These are phyloP conservation scores for Bicyclus anynana DNA, from an alignment of 1,140 invertebrate genomes.

Conservation along the genomic window DNA sequence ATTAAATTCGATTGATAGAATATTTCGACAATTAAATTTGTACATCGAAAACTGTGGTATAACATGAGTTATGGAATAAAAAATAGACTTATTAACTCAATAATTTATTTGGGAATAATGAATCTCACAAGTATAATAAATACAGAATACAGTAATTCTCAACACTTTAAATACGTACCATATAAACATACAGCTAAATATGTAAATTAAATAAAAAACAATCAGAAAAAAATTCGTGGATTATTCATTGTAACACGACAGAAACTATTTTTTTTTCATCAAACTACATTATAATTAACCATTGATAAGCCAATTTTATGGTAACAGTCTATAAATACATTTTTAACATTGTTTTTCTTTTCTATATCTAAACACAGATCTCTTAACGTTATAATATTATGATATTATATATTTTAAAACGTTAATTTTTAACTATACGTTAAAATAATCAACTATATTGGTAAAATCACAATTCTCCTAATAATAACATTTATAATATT, in stretches of 20 bases:
- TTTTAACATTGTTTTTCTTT: conserved; percentile 50
- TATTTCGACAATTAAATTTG: no score
- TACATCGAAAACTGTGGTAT: no score
- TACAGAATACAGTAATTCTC: conserved; percentile 65
- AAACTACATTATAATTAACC: conserved; percentile 23
- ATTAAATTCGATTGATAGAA: no score
- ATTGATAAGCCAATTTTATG: conserved; percentile 27
- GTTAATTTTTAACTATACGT: conserved; percentile 47
- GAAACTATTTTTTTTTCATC: conserved; percentile 20
- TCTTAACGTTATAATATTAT: conserved; percentile 45
- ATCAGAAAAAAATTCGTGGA: conserved; percentile 3
- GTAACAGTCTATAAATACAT: conserved; percentile 66
- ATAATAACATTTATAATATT: conserved; percentile 64
- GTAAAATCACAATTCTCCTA: conserved; percentile 74
- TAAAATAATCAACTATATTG: conserved; percentile 68
- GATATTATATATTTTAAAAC: conserved; percentile 62
- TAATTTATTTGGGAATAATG: conserved; percentile 72
- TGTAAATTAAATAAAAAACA: conserved; percentile 32
- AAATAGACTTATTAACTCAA: conserved; percentile 52
- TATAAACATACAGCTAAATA: conserved; percentile 54
- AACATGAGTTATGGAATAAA: not conserved
- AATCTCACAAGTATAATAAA: conserved; percentile 62
- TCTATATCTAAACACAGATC: conserved; percentile 63
- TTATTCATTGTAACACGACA: conserved; percentile 26
- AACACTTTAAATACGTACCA: conserved; percentile 65